These are phyloP conservation scores for Sweltsa coloradensis DNA, from an alignment of 1,140 invertebrate species.

Conservation along the genomic window DNA sequence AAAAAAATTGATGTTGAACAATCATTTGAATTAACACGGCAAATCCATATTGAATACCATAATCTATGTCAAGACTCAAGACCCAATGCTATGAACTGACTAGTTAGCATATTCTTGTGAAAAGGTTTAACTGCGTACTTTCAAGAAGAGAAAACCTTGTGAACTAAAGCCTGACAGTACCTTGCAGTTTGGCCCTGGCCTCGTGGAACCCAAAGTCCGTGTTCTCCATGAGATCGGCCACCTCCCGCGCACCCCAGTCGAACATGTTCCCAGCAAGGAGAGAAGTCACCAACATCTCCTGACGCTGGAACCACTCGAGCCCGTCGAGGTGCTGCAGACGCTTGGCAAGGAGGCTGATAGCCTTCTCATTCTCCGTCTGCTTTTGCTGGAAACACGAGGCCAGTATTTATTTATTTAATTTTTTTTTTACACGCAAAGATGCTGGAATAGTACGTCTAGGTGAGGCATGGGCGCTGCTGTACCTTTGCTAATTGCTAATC, in stretches of 20 bases:
- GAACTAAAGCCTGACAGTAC: conserved; percentile 32
- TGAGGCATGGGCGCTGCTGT: too few species aligned
- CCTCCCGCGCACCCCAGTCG: conserved; percentile 90
- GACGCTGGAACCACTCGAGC: conserved; percentile 36
- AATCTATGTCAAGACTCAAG: too few species aligned
- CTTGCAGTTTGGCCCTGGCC: conserved; percentile 58
- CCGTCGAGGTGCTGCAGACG: conserved; percentile 40
- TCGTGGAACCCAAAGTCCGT: conserved; percentile 66
- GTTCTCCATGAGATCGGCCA: conserved; percentile 67
- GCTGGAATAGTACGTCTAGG: background rate
- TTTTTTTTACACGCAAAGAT: background rate
- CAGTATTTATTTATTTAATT: too few species aligned
- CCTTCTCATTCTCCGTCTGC: conserved; percentile 51
- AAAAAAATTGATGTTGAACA: too few species aligned
- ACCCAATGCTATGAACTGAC: conserved; percentile 4
- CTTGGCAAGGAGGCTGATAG: conserved; percentile 36
- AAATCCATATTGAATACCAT: too few species aligned
- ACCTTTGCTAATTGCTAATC: too few species aligned
- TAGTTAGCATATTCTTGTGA: too few species aligned
- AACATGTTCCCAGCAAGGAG: conserved; percentile 83
- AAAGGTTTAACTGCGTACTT: too few species aligned
- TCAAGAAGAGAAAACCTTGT: too few species aligned
- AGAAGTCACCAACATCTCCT: conserved; percentile 41
- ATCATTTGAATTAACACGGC: too few species aligned
- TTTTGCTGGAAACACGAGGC: conserved; percentile 54